phyloP scores from a whole-genome alignment of 2,797 vertebrate genomes.

The Tachyglossus aculeatus region DNA sequence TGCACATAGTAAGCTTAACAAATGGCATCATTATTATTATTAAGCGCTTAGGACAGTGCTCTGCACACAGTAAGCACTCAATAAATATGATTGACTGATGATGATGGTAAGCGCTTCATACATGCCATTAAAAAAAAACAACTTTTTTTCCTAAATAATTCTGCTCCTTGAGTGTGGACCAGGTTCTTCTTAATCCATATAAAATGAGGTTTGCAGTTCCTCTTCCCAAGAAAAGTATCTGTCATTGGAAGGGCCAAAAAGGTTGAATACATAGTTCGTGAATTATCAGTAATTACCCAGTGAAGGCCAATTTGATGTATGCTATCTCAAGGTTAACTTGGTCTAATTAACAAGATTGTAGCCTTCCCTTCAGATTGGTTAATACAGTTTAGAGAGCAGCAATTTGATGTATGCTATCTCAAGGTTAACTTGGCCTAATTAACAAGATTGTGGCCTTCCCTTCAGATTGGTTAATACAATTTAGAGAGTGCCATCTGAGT shows the following conservation, averaged over 20 bases:
- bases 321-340: conserved; percentile 36
- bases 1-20: too few relatives aligned
- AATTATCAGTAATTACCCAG: conserved; percentile 28
- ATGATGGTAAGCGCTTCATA: too few relatives aligned
- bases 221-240: not conserved
- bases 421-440: conserved; percentile 40
- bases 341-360: conserved; percentile 28
- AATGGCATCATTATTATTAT: too few relatives aligned
- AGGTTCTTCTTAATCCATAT: conserved; percentile 39
- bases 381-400: not conserved
- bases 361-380: conserved; percentile 18
- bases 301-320: conserved; percentile 5
- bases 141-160: conserved; percentile 50
- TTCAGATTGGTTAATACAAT: conserved; percentile 6
- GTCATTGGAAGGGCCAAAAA: conserved; percentile 24
- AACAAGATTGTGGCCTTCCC: conserved; percentile 21
- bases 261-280: conserved; percentile 34
- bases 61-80: too few relatives aligned
- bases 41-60: too few relatives aligned
- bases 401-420: conserved; percentile 10
- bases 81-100: too few relatives aligned
- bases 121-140: too few relatives aligned
- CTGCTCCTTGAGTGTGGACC: conserved; percentile 37
- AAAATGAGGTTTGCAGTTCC: conserved; percentile 18
- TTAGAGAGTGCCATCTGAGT: too few relatives aligned